phyloP scores from a whole-genome alignment of 2,888 invertebrate species.

The Orthonevra nobilis region DNA sequence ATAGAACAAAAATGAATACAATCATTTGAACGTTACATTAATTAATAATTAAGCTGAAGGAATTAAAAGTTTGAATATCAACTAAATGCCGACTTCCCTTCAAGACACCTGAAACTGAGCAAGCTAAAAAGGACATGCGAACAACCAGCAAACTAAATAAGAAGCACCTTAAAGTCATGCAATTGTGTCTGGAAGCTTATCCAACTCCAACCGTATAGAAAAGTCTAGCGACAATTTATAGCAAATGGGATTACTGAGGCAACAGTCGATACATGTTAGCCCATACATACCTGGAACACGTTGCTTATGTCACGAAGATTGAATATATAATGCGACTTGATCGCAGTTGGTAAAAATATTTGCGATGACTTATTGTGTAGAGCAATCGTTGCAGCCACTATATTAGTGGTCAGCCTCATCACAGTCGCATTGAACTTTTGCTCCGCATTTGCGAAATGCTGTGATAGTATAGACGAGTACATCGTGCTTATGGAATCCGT shows the following conservation, averaged over 20 bases:
- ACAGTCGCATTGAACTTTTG: constrained; percentile 88
- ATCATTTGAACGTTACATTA: too few relatives aligned
- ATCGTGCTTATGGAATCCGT: constrained; percentile 91
- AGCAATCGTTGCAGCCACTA: constrained; percentile 91
- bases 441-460: constrained; percentile 91
- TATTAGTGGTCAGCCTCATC: constrained; percentile 85
- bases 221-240: too few relatives aligned
- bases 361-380: constrained; percentile 92
- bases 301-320: constrained; percentile 97
- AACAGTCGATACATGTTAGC: constrained; percentile 2
- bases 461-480: constrained; percentile 92
- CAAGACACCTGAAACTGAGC: too few relatives aligned
- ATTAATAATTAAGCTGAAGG: too few relatives aligned
- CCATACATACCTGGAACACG: constrained; percentile 89
- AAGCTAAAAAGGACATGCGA: too few relatives aligned
- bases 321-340: constrained; percentile 98
- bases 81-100: too few relatives aligned
- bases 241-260: constrained; percentile 18
- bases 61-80: too few relatives aligned
- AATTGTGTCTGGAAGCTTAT: too few relatives aligned
- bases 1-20: too few relatives aligned
- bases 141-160: too few relatives aligned
- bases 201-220: too few relatives aligned
- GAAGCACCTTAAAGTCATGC: too few relatives aligned
- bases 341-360: constrained; percentile 95